Percentiles rank a stretch among this genome's conserved stretches.
phyloP scores from a whole-genome alignment of 1,140 invertebrate genomes.

The Acromyrmex echinatior region DNA sequence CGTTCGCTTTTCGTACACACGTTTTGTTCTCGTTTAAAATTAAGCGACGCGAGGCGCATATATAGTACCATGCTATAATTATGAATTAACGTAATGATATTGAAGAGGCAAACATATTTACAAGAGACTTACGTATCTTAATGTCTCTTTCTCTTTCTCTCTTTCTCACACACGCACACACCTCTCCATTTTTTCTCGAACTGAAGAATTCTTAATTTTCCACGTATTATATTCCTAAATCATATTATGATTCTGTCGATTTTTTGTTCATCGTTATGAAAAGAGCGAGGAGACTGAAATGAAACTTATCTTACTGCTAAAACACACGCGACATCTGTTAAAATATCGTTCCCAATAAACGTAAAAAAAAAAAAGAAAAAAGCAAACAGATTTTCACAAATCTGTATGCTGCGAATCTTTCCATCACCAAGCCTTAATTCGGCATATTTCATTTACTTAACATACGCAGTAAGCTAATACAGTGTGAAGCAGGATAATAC shows the following conservation, averaged over 20 bases:
- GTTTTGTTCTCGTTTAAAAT: slow-evolving; percentile 15
- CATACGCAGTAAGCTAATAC: slow-evolving; percentile 44
- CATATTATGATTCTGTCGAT: neutral
- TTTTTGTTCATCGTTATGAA: neutral
- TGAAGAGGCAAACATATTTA: slow-evolving; percentile 49
- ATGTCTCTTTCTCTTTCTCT: neutral
- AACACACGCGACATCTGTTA: neutral
- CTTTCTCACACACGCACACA: neutral
- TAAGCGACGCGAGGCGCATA: neutral
- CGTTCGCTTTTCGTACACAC: slow-evolving; percentile 3
- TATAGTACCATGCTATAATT: slow-evolving; percentile 17
- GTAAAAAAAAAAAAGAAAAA: neutral
- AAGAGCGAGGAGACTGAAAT: neutral
- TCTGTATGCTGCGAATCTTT: slow-evolving; percentile 23
- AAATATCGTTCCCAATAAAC: slow-evolving; percentile 26
- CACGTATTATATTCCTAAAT: neutral
- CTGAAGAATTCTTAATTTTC: neutral
- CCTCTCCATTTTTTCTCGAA: neutral
- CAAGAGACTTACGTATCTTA: slow-evolving; percentile 25
- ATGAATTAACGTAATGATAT: slow-evolving; percentile 13
- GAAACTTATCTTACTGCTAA: slow-evolving; percentile 35
- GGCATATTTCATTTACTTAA: slow-evolving; percentile 46
- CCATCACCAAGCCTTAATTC: slow-evolving; percentile 54
- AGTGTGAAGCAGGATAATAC: slow-evolving; percentile 26
- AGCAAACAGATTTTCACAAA: slow-evolving; percentile 21